Percentiles rank a stretch among this genome's conserved stretches.
These are phyloP conservation scores for Oophaga pumilio DNA, from an alignment of 2,113 vertebrate genomes.

Conservation along the genomic window DNA sequence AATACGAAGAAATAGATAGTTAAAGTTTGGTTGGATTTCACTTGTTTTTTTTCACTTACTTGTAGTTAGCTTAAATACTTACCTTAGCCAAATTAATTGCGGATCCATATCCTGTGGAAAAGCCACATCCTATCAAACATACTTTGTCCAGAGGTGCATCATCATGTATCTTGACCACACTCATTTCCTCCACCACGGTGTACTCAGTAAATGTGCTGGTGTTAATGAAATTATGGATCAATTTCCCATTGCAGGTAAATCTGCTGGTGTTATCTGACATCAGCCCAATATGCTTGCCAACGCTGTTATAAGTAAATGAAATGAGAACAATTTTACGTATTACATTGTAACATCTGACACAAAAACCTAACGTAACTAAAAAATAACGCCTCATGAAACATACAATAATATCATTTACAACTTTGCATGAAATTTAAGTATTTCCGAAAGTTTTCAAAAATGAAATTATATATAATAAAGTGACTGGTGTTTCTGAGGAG, in stretches of 20 bases:
- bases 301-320: background rate
- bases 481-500: too few species aligned
- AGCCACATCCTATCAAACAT: conserved; percentile 78
- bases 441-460: too few species aligned
- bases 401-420: too few species aligned
- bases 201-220: conserved; percentile 82
- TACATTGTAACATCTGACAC: background rate
- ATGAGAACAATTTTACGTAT: background rate
- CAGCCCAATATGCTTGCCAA: conserved; percentile 62
- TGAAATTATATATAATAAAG: too few species aligned
- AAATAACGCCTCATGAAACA: too few species aligned
- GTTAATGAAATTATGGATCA: conserved; percentile 76
- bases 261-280: conserved; percentile 88
- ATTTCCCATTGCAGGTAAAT: conserved; percentile 78
- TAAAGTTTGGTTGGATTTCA: background rate
- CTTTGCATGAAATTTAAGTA: too few species aligned
- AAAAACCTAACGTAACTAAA: too few species aligned
- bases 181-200: conserved; percentile 79
- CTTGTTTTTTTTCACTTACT: background rate
- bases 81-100: conserved; percentile 79
- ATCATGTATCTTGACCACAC: conserved; percentile 73
- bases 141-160: conserved; percentile 77
- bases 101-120: conserved; percentile 81
- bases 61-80: background rate
- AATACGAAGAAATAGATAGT: background rate